Conservation (phyloP, 2,888 invertebrate genomes). For the Ophion obscuratus region DNA sequence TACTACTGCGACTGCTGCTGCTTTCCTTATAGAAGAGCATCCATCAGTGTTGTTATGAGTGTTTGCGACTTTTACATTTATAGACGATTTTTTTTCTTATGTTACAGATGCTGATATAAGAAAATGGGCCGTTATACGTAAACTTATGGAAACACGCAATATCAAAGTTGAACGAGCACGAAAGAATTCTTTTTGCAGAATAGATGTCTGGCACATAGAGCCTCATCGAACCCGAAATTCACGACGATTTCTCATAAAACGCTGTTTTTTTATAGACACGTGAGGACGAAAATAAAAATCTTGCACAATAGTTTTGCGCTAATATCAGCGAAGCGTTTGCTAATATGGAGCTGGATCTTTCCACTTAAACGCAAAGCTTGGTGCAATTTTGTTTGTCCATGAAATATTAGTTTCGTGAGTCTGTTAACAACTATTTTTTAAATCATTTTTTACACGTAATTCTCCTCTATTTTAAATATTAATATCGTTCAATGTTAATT, state of each 20-base stretch:
- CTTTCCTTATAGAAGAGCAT: too few species aligned
- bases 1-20: too few species aligned
- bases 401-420: constrained; percentile 73
- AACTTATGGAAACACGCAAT: too few species aligned
- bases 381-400: constrained; percentile 75
- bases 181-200: too few species aligned
- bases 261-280: constrained; percentile 68
- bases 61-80: too few species aligned
- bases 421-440: not conserved
- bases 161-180: too few species aligned
- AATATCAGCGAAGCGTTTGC: too few species aligned
- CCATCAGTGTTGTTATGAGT: too few species aligned
- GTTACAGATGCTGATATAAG: too few species aligned
- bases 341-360: constrained; percentile 75
- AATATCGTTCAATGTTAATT: constrained; percentile 18
- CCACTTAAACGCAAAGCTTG: constrained; percentile 72
- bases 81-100: too few species aligned
- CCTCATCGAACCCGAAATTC: not conserved
- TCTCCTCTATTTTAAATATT: not conserved
- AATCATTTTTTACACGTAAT: not conserved
- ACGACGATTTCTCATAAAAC: not conserved
- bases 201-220: too few species aligned
- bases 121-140: too few species aligned
- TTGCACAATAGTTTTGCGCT: constrained; percentile 76
- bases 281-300: constrained; percentile 78